phyloP scores from a whole-genome alignment of 1,140 invertebrate species.

The Caenorhabditis latens region DNA sequence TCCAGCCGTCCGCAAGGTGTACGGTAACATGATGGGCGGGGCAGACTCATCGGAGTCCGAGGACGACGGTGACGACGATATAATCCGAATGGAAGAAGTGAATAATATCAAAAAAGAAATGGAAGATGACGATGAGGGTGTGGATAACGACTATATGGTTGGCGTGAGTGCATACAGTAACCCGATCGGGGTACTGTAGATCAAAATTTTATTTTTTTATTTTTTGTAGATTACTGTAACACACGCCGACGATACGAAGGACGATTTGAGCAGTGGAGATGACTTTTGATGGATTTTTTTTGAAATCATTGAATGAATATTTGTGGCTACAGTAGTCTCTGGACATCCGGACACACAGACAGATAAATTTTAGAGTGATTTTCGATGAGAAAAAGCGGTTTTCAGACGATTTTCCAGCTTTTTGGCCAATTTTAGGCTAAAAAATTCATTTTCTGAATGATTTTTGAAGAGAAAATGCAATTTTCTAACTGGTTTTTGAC shows the following conservation, averaged over 20 bases:
- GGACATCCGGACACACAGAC: not conserved
- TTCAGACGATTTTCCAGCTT: too few species aligned
- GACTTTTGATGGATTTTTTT: constrained; percentile 31
- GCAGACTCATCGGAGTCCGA: constrained; percentile 65
- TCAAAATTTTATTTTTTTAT: not conserved
- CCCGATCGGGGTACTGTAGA: not conserved
- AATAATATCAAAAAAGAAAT: not conserved
- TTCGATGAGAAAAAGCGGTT: too few species aligned
- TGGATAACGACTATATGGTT: constrained; percentile 18
- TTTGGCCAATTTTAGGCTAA: too few species aligned
- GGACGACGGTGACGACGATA: constrained; percentile 58
- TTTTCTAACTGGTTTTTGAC: too few species aligned
- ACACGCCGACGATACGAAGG: constrained; percentile 22
- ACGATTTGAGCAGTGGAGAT: constrained; percentile 60
- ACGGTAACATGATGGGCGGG: constrained; percentile 69
- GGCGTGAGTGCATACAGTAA: constrained; percentile 23
- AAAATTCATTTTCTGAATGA: too few species aligned
- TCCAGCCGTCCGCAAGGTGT: constrained; percentile 62
- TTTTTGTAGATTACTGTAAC: not conserved
- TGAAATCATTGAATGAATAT: not conserved
- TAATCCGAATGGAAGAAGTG: constrained; percentile 9
- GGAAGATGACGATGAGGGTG: not conserved
- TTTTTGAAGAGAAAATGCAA: too few species aligned
- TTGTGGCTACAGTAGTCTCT: too few species aligned
- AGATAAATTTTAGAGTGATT: too few species aligned